phyloP scores from a whole-genome alignment of 1,140 invertebrate species.

The Protaetia brevitarsis region DNA sequence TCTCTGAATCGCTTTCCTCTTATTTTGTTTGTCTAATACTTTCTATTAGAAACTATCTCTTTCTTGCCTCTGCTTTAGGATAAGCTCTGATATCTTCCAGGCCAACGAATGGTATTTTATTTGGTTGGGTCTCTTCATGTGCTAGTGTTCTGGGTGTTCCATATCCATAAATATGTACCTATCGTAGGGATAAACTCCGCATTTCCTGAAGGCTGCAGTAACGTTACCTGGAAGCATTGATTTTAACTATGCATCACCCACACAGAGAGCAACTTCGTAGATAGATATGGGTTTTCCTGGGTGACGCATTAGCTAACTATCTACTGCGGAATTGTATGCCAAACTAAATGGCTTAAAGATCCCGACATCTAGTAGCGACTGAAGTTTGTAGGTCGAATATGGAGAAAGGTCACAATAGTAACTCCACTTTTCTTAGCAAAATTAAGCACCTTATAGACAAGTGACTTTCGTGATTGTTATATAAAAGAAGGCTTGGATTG shows the following conservation, averaged over 20 bases:
- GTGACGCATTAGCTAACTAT: conserved; percentile 37
- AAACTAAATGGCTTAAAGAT: conserved; percentile 43
- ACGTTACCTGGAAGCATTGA: conserved; percentile 16
- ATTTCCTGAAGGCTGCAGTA: not conserved
- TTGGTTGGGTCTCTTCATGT: not conserved
- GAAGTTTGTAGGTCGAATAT: conserved; percentile 34
- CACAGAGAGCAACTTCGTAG: conserved; percentile 1
- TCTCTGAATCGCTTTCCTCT: not conserved
- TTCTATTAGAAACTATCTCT: not conserved
- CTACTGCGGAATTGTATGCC: too few relatives aligned
- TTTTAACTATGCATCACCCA: not conserved
- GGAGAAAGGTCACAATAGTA: not conserved
- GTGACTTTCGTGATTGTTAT: conserved; percentile 50
- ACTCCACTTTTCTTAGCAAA: conserved; percentile 26
- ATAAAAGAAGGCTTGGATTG: conserved; percentile 44
- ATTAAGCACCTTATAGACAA: conserved; percentile 36
- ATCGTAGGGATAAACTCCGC: conserved; percentile 14
- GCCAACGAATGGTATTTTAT: not conserved
- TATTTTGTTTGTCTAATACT: not conserved
- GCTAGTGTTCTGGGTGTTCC: not conserved
- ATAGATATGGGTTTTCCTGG: conserved; percentile 21
- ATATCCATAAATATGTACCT: conserved; percentile 11
- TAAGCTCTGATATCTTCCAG: not conserved
- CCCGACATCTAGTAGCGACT: conserved; percentile 10
- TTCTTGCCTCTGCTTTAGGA: not conserved